A percentile compares a stretch with the other conserved stretches of the same genome.
Conservation (phyloP, 2,113 vertebrate genomes). For the Origma solitaria region DNA sequence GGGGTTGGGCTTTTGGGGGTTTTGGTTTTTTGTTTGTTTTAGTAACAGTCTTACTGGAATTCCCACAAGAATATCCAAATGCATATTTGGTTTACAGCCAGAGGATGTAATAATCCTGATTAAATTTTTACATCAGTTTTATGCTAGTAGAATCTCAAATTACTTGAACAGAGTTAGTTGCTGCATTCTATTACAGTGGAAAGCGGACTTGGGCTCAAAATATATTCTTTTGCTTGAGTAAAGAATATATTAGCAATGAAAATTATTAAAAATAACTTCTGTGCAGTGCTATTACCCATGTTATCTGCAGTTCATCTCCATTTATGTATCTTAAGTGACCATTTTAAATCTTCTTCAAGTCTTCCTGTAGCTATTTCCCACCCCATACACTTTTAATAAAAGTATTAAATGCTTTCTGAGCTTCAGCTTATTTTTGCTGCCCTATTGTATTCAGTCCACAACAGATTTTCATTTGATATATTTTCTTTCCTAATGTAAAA, state of each 20-base stretch:
- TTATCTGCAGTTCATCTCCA: background rate
- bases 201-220: background rate
- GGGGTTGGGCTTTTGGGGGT: fast-evolving
- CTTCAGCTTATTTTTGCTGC: background rate
- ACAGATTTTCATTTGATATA: background rate
- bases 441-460: background rate
- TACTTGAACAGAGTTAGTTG: background rate
- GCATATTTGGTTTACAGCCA: background rate
- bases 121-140: background rate
- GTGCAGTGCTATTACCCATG: background rate
- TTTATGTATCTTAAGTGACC: background rate
- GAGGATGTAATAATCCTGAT: background rate
- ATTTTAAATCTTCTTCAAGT: background rate
- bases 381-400: background rate
- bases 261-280: background rate
- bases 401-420: background rate
- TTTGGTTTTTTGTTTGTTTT: background rate
- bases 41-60: background rate
- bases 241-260: background rate
- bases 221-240: background rate
- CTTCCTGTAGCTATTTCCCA: background rate
- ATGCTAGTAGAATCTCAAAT: background rate
- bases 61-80: background rate
- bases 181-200: background rate
- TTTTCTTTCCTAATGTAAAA: background rate